Base-by-base conservation (phyloP, 2,888 invertebrate species). In the Pinctada fucata region DNA sequence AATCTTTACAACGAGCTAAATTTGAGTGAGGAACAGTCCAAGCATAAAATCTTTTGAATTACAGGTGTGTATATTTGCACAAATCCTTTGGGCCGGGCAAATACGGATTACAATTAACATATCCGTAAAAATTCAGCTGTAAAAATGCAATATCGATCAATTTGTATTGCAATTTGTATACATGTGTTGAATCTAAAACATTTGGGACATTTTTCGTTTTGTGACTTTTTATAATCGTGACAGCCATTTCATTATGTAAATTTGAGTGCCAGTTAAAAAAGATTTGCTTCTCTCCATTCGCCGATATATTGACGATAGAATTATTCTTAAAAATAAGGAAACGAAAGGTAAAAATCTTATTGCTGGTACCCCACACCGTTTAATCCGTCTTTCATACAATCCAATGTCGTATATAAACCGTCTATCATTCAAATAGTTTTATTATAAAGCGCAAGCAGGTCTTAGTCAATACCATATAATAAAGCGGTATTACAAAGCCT, bases 391-490 rank as follows among this genome's bases (percentile, higher is more conserved):
- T 58, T 13, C 6, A 13, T 10, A 13, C 58, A 31, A 31, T 58
- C 58, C 58, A 13, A 10, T 13, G 13, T 58, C 58, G 58, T 58
- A 58, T 58, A 58, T 58, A 58, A 58, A 58, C 58, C 58, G 16
- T 31, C 31, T 8, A 68, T 68, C 47, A 47, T 68, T 47, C 45
- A 31, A 47, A 68, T 16, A 45, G 68, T 68, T 68, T 68, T 68
- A 68, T 68, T 68, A 68, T 47, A 47, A 3, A 45, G 16, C 8
- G 10, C 4, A 47, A 68, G 45, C 48, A 47, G 3, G 8, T 16
- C 31, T 68, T 45, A 68, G 68, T 68, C 68, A 68, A 68, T 68
- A 45, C 68, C 45, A 47, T 8, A 68, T 68, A 68, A 68, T 68
- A 68, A 68, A 3, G 16, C 6, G 47, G 68, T 31, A 31, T 68